Evolutionary conservation across 2,797 vertebrate genomes (phyloP).

Genomic region (Balearica regulorum): DNA sequence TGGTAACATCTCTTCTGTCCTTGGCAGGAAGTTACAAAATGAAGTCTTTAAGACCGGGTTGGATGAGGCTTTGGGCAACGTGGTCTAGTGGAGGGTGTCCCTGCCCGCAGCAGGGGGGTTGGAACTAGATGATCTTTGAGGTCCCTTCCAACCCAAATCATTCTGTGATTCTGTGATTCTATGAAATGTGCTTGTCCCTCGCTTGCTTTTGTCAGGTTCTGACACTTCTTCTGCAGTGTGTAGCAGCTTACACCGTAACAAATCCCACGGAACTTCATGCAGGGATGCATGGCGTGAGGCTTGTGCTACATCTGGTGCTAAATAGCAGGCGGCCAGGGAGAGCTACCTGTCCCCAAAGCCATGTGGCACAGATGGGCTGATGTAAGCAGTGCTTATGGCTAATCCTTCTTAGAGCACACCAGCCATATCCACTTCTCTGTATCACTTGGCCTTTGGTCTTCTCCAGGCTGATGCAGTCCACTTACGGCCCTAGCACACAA

Average conservation of each 20-base stretch:
- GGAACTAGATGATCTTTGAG: no score
- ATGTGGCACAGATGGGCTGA: rapidly evolving
- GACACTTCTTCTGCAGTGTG: background rate
- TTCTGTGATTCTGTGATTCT: no score
- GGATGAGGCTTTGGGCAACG: no score
- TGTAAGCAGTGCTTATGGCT: background rate
- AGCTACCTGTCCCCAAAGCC: background rate
- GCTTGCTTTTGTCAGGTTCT: background rate
- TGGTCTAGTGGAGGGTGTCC: no score
- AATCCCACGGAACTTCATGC: background rate
- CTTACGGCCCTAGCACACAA: background rate
- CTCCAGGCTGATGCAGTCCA: background rate
- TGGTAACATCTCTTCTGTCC: background rate
- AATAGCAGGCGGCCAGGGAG: background rate
- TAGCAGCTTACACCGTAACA: background rate
- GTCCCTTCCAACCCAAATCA: no score
- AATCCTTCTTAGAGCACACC: background rate
- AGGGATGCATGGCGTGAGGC: background rate
- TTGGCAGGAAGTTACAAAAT: background rate
- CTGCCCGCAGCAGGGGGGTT: no score
- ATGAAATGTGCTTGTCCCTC: background rate
- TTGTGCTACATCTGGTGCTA: background rate
- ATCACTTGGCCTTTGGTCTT: background rate
- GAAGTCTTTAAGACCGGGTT: no score
- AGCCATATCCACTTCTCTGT: background rate